Evolutionary conservation across 2,888 invertebrate species (phyloP).

Genomic region (Acrobeloides nanus): DNA sequence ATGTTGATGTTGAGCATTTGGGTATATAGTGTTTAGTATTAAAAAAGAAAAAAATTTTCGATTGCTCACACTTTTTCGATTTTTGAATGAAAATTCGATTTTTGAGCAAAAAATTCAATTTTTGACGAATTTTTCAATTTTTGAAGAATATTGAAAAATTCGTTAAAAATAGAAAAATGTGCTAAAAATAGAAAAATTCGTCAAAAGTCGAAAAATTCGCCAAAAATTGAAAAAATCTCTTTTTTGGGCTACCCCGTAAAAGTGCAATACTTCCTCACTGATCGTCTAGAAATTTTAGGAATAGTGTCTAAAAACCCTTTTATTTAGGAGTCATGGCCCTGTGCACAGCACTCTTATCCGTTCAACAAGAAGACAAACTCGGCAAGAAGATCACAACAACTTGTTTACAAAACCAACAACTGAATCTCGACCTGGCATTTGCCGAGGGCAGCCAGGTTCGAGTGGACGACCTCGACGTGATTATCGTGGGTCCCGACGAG

Average conservation of each 20-base stretch:
- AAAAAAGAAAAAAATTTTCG: no score
- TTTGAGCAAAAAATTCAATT: no score
- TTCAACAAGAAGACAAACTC: conserved; percentile 11
- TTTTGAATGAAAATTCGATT: no score
- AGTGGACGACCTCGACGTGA: conserved; percentile 38
- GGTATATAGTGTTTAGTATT: no score
- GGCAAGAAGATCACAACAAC: conserved; percentile 10
- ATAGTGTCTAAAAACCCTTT: conserved; percentile 1
- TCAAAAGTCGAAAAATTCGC: no score
- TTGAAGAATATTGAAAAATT: conserved; percentile 1
- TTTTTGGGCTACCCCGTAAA: no score
- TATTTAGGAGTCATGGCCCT: conserved; percentile 78
- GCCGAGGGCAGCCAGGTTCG: conserved; percentile 34
- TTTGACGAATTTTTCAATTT: no score
- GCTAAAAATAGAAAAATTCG: no score
- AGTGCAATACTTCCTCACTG: no score
- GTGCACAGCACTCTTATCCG: conserved; percentile 68
- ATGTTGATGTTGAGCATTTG: conserved; percentile 82
- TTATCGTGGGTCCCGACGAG: conserved; percentile 30
- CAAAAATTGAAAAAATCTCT: no score
- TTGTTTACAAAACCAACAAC: conserved; percentile 26
- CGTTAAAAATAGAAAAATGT: background rate
- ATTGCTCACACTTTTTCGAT: no score
- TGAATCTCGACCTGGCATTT: conserved; percentile 45
- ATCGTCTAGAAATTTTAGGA: no score